Evolutionary conservation across 2,113 vertebrate genomes (phyloP).

Genomic region (Odontophorus gujanensis): DNA sequence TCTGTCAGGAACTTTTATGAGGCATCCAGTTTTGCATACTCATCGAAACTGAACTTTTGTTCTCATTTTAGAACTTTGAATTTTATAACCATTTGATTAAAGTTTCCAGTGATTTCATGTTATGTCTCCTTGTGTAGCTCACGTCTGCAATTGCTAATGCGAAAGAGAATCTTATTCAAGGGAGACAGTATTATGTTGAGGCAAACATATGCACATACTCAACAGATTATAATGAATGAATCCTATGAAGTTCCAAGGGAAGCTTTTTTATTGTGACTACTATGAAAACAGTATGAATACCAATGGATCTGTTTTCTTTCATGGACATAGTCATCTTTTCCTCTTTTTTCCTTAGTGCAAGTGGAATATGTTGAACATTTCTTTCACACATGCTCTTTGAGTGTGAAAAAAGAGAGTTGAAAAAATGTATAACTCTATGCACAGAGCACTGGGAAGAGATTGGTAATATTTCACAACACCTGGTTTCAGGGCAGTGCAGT

Average conservation of each 20-base stretch:
- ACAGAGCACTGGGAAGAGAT: background rate
- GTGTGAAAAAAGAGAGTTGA: background rate
- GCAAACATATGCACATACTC: accelerated
- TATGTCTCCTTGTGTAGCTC: background rate
- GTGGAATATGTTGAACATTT: background rate
- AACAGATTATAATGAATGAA: background rate
- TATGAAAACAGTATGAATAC: background rate
- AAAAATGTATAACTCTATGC: background rate
- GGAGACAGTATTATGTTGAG: background rate
- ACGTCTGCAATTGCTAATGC: background rate
- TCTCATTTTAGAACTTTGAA: background rate
- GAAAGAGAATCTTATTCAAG: background rate
- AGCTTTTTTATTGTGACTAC: background rate
- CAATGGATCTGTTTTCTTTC: background rate
- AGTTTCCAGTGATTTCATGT: background rate
- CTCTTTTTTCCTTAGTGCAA: background rate
- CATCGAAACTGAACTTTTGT: background rate
- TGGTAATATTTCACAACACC: background rate
- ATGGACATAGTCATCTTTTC: background rate
- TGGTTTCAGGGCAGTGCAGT: background rate
- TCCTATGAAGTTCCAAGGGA: background rate
- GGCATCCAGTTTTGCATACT: background rate
- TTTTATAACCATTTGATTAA: background rate
- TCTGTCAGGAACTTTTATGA: background rate
- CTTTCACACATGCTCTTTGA: background rate